Conservation (phyloP, 2,888 invertebrate species). For the Drosophila atripex region DNA sequence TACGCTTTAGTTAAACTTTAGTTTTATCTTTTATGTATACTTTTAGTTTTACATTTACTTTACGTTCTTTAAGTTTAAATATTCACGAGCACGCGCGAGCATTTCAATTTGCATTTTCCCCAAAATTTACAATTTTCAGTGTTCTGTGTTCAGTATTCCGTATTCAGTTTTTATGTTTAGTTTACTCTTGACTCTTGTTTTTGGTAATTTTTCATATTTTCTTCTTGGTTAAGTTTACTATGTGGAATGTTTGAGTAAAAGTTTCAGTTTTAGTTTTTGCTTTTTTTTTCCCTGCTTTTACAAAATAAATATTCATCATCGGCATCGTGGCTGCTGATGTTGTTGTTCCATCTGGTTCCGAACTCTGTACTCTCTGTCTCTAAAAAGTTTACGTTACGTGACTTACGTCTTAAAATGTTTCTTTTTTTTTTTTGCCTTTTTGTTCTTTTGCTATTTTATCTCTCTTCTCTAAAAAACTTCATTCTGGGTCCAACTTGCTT, state of each 20-base stretch:
- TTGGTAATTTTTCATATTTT: conserved; percentile 44
- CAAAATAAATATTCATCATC: conserved; percentile 72
- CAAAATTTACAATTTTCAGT: conserved; percentile 56
- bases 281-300: conserved; percentile 51
- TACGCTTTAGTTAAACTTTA: conserved; percentile 33
- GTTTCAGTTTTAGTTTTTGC: conserved; percentile 59
- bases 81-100: conserved; percentile 79
- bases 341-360: conserved; percentile 40
- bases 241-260: conserved; percentile 68
- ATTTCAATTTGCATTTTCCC: conserved; percentile 58
- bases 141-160: conserved; percentile 12
- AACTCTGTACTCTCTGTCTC: conserved; percentile 51
- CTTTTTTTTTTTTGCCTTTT: conserved; percentile 30
- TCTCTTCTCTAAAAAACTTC: conserved; percentile 59
- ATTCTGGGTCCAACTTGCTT: conserved; percentile 77
- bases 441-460: conserved; percentile 9
- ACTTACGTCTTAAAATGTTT: conserved; percentile 58
- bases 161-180: conserved; percentile 2
- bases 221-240: conserved; percentile 59
- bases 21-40: conserved; percentile 28
- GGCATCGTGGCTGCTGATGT: conserved; percentile 37
- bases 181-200: conserved; percentile 8
- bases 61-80: conserved; percentile 56
- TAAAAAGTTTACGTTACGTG: conserved; percentile 64
- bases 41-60: conserved; percentile 32